A percentile compares a stretch with the other conserved stretches of the same genome.
Evolutionary conservation across 1,140 invertebrate species (phyloP).

Genomic region (Xylocopa sonorina): DNA sequence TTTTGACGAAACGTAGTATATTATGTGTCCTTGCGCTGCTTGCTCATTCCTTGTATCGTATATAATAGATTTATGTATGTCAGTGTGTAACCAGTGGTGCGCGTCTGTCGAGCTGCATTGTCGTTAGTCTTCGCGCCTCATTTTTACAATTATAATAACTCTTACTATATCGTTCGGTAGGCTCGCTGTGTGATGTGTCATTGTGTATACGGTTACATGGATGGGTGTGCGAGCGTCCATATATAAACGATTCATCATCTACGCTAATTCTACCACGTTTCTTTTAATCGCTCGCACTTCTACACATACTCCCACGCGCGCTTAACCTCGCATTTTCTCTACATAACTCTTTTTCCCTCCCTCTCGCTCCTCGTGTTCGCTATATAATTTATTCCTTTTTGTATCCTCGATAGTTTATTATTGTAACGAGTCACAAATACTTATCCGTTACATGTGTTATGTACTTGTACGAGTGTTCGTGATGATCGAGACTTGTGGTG

Average conservation of each 20-base stretch:
- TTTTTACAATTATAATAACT: slow-evolving; percentile 29
- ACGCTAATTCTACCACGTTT: slow-evolving; percentile 6
- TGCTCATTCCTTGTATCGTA: slow-evolving; percentile 25
- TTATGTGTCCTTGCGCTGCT: slow-evolving; percentile 28
- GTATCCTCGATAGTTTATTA: slow-evolving; percentile 3
- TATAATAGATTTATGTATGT: slow-evolving; percentile 45
- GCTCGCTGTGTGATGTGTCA: slow-evolving; percentile 18
- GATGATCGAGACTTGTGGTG: slow-evolving; percentile 8
- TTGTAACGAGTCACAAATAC: slow-evolving; percentile 23
- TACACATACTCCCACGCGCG: neutral
- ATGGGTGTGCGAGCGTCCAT: slow-evolving; percentile 1
- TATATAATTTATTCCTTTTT: slow-evolving; percentile 3
- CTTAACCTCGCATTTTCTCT: too few species aligned
- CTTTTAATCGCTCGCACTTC: neutral
- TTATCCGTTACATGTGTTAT: slow-evolving; percentile 8
- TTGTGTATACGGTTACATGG: neutral
- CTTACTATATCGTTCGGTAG: slow-evolving; percentile 39
- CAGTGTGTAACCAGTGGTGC: slow-evolving; percentile 45
- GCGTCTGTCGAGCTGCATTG: slow-evolving; percentile 31
- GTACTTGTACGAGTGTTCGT: neutral
- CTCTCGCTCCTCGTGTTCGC: neutral
- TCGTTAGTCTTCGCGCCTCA: slow-evolving; percentile 21
- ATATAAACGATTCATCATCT: slow-evolving; percentile 6
- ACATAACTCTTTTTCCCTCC: neutral
- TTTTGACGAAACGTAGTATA: slow-evolving; percentile 4